Base-by-base conservation (phyloP, 2,113 vertebrate species). In the Hippoglossus stenolepis region DNA sequence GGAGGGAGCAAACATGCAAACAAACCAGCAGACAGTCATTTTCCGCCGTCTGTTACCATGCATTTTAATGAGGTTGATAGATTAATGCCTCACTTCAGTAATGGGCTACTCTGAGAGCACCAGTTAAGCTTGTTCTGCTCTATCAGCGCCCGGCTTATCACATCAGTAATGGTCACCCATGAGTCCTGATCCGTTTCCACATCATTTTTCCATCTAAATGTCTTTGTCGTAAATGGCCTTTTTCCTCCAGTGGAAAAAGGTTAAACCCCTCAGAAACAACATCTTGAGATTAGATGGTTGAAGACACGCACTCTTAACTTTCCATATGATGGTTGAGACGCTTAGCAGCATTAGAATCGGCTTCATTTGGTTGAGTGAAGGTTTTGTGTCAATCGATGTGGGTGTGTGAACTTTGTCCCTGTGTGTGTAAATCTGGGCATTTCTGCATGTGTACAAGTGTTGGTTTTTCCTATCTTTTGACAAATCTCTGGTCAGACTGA, bases 21-120 rank as follows among this genome's bases (percentile, higher is more conserved):
- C 82, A 90, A 87, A 86, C 70, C 54, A 68, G 79, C 87, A 31
- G 31, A 31, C 31, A 83, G 80, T 79, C 38, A 83, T 89, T 91
- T 88, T 80, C 77, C 81, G 65, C 79, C 49, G 85, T 73, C 77
- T 87, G 77, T 83, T 77, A 65, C 77, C 49, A 11, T 90, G 89
- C 89, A 91, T 94, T 88, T 84, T 91, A 91, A 90, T 87, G 86
- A 93, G 62, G 65, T 77, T 73, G 80, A 89, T 87, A 83, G 83
- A 89, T 91, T 77, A 88, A 85, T 79, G 85, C 71, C 35, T 87
- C 73, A 57, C 76, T 87, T 7, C 38, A 54, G 71, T 90, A 89
- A 91, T 74, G 51, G 80, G 70, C 81, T 65, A 67, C 72, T 75
- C 65, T 28, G 75, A 47, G 66, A 82, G 75, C 68, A 54, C 72